Evolutionary conservation across 37 sponge, comb jelly and placozoan genomes (phyloP).

Genomic region (Spongilla lacustris): DNA sequence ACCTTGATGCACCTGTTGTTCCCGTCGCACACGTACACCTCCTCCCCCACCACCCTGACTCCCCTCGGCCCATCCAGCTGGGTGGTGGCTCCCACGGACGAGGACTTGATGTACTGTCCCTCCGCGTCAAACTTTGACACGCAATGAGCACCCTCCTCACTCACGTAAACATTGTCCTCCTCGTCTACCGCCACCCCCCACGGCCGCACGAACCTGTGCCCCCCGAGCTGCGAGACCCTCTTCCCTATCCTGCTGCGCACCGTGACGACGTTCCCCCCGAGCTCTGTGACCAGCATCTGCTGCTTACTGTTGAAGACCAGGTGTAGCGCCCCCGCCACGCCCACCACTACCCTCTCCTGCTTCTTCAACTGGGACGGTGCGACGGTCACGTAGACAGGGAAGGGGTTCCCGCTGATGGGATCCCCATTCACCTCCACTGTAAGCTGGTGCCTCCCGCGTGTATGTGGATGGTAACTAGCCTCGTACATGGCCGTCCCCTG

Average conservation of each 20-base stretch:
- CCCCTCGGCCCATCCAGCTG: background rate
- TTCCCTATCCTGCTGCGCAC: background rate
- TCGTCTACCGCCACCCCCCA: background rate
- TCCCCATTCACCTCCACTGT: background rate
- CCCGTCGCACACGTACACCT: background rate
- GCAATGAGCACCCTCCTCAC: background rate
- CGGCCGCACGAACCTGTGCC: background rate
- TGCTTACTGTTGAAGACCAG: conserved; percentile 15
- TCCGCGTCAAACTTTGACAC: background rate
- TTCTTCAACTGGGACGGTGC: conserved; percentile 19
- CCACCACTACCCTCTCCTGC: background rate
- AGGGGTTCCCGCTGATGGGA: conserved; percentile 11
- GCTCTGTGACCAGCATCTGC: conserved; percentile 39
- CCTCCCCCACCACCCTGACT: background rate
- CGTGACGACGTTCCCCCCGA: background rate
- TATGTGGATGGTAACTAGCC: conserved; percentile 12
- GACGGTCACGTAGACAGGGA: conserved; percentile 27
- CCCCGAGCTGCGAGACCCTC: background rate
- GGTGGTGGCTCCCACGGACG: background rate
- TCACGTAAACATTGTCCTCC: conserved; percentile 4
- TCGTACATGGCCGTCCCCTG: conserved; percentile 45
- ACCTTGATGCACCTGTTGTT: background rate
- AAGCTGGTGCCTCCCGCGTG: conserved; percentile 30
- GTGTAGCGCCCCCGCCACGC: conserved; percentile 12
- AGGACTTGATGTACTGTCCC: background rate